Percentiles rank a stretch among this genome's conserved stretches.
Conservation (phyloP, 2,113 vertebrate species). For the Nothoprocta perdicaria region DNA sequence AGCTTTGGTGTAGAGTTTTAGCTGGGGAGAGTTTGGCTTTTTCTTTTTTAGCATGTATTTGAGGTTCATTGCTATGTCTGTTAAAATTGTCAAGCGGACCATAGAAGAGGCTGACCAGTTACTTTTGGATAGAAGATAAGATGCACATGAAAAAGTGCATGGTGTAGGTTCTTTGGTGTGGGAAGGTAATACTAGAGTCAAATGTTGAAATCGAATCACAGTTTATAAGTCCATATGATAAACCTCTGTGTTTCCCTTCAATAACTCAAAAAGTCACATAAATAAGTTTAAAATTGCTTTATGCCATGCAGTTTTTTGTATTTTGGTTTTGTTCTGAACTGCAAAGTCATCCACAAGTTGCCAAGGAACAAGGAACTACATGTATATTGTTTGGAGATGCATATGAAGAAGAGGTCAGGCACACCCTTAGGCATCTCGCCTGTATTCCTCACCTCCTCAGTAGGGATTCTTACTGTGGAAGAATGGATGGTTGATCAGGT, state of each 20-base stretch:
- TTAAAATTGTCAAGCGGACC: not conserved
- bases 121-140: not conserved
- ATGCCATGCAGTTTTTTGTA: not conserved
- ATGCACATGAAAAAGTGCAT: not conserved
- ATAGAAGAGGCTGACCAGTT: not conserved
- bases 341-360: not conserved
- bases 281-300: not conserved
- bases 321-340: not conserved
- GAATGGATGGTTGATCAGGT: not conserved
- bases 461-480: not conserved
- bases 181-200: not conserved
- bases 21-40: not conserved
- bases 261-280: not conserved
- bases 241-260: rapidly evolving
- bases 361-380: not conserved
- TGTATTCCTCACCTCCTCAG: not conserved
- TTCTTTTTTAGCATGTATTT: not conserved
- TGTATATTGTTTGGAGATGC: not conserved
- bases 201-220: not conserved
- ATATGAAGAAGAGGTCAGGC: not conserved
- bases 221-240: rapidly evolving
- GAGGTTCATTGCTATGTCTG: not conserved
- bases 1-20: not conserved
- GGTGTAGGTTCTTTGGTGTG: not conserved
- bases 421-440: not conserved